Evolutionary conservation across 2,888 invertebrate genomes (phyloP), one percentile per base, ranked within the genome.

Genomic region (Ypsolopha sequella): DNA sequence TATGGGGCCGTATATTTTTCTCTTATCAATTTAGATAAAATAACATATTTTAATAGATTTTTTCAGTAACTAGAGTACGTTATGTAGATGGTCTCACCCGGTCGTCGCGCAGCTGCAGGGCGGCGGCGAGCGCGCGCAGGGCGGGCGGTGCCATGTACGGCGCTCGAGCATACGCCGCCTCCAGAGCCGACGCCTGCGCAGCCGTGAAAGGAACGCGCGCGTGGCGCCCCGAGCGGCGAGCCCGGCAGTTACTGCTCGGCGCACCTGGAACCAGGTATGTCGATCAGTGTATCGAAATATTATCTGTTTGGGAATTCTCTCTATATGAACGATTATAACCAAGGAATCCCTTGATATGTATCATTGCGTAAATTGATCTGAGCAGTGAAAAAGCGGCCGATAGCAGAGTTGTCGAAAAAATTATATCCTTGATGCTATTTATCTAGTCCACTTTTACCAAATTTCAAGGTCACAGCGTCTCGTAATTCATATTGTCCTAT

Each of bases 131-230:
- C 0, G 89, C 87, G 0, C 88, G 73, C 13, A 93, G 89, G 54
- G 92, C 92, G 38, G 90, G 89, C 56, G 91, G 91, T 39, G 91
- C 91, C 0, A 93, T 82, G 71, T 93, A 93, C 36, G 91, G 91
- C 24, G 89, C 89, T 36, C 87, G 84, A 36, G 85, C 84, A 66
- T 92, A 93, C 57, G 91, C 91, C 11, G 90, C 88, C 76, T 93
- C 93, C 57, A 93, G 68, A 54, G 91, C 85, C 9, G 89, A 78
- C 36, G 93, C 84, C 76, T 93, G 93, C 52, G 89, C 84, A 3
- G 88, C 88, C 8, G 92, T 91, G 73, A 93, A 93, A 2, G 93
- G 93, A 63, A 93, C 93, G 48, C 93, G 78, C 44, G 92, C 92
- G 71, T 91, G 90, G 46, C 91, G 77, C 1, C 91, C 91, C 10